Evolutionary conservation across 2,797 vertebrate species (phyloP).

Genomic region (Eupleurogrammus muticus): DNA sequence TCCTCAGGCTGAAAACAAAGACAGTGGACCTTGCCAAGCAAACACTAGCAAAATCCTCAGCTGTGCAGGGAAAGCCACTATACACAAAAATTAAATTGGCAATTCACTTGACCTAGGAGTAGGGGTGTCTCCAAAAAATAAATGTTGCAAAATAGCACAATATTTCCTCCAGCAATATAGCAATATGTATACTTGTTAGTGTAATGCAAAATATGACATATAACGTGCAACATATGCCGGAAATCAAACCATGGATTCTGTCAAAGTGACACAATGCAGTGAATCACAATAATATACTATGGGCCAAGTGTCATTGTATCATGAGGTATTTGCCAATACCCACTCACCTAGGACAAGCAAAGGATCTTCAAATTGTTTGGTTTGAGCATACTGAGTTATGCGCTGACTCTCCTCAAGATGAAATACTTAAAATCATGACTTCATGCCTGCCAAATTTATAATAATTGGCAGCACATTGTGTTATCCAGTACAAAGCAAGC

Average conservation of each 20-base stretch:
- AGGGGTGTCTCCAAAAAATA: no score
- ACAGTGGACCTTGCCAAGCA: constrained; percentile 22
- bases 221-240: no score
- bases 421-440: not conserved
- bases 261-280: no score
- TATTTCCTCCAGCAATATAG: no score
- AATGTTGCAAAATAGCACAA: no score
- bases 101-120: not conserved
- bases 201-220: no score
- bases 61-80: constrained; percentile 36
- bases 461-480: constrained; percentile 32
- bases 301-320: no score
- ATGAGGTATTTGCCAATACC: no score
- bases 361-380: not conserved
- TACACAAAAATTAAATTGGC: constrained; percentile 46
- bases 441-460: not conserved
- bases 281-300: no score
- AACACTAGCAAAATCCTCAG: constrained; percentile 33
- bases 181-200: no score
- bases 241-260: no score
- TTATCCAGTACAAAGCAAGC: constrained; percentile 29
- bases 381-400: not conserved
- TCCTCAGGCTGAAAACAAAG: constrained; percentile 19
- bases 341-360: not conserved
- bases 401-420: not conserved